Evolutionary conservation across 2,113 vertebrate genomes (phyloP), one percentile per base, ranked within the genome.

Genomic region (Smithornis capensis): DNA sequence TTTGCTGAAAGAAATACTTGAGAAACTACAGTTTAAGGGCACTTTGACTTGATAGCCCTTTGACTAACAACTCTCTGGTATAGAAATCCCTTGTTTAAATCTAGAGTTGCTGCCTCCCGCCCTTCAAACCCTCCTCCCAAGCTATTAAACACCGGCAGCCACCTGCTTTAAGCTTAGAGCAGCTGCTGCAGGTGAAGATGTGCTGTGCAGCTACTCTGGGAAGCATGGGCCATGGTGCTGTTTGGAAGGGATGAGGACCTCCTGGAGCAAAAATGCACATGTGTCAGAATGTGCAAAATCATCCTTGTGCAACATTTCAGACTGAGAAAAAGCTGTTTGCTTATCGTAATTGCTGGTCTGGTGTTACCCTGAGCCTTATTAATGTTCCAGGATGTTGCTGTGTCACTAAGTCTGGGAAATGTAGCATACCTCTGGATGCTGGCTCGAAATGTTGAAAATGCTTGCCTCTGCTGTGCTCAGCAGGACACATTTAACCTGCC

Each of bases 21-120:
- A 94, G 91, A 95, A 93, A 87, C 82, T 90, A 25, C 70, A 76
- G 94, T 96, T 85, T 94, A 90, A 94, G 81, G 89, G 62, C 37
- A 44, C 84, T 95, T 82, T 47, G 87, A 81, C 73, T 92, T 59
- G 33, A 65, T 49, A 83, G 64, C 35, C 37, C 50, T 94, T 86
- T 81, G 87, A 91, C 74, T 91, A 91, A 91, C 65, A 84, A 16
- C 38, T 38, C 45, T 64, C 59, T 83, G 28, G 35, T 73, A 60
- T 2, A 85, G 74, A 87, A 95, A 85, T 95, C 38, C 70, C 57
- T 85, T 49, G 40, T 90, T 93, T 79, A 76, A 73, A 79, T 40
- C 65, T 40, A 22, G 74, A 73, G 47, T 79, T 82, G 62, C 84
- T 76, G 62, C 87, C 52, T 92, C 19, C 25, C 0, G 3, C 65